These are phyloP conservation scores for Troglohyphantes excavatus DNA, from an alignment of 2,888 invertebrate genomes.

Conservation along the genomic window DNA sequence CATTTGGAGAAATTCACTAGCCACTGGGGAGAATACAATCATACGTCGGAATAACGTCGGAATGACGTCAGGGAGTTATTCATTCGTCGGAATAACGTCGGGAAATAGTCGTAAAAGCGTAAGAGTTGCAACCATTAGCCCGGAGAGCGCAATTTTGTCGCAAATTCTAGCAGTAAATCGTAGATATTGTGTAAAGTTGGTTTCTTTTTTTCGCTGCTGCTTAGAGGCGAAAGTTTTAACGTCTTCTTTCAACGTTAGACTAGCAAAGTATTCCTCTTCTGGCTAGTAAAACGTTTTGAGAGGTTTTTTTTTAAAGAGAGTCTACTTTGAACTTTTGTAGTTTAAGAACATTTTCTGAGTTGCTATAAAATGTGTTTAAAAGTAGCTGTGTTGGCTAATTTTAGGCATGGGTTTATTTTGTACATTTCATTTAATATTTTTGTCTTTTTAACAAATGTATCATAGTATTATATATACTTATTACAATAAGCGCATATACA, in stretches of 20 bases:
- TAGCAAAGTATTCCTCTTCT: background rate
- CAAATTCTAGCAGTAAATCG: constrained; percentile 18
- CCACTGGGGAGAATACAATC: constrained; percentile 5
- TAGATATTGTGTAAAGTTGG: constrained; percentile 7
- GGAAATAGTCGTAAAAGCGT: constrained; percentile 26
- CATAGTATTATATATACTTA: no score
- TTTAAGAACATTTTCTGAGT: no score
- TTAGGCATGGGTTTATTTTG: no score
- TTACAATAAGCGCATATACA: no score
- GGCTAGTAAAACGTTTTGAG: background rate
- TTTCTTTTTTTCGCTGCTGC: background rate
- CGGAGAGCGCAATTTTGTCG: background rate
- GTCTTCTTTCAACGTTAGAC: background rate
- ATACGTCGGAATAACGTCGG: constrained; percentile 4
- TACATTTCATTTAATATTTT: no score
- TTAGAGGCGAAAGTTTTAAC: background rate
- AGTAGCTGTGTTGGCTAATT: no score
- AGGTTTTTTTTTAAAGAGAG: no score
- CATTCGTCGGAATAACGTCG: constrained; percentile 17
- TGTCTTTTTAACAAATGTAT: no score
- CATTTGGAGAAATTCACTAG: constrained; percentile 31
- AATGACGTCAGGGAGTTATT: background rate
- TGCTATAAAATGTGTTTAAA: no score
- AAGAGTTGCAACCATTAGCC: constrained; percentile 18
- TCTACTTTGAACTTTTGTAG: no score